phyloP scores from a whole-genome alignment of 2,113 vertebrate genomes.

The Bungarus multicinctus region DNA sequence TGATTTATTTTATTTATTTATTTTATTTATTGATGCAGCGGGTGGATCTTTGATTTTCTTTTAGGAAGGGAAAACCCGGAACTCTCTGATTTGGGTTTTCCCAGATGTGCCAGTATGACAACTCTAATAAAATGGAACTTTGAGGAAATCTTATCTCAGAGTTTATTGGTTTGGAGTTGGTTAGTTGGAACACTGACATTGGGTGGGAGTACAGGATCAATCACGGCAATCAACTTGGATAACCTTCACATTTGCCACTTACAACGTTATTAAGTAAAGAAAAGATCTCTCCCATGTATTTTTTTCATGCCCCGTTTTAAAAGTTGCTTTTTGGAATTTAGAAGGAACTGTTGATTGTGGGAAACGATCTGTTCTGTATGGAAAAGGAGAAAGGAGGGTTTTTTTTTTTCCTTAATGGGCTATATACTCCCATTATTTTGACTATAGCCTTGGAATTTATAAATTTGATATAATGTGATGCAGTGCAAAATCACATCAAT shows the following conservation, averaged over 20 bases:
- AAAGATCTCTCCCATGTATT: background rate
- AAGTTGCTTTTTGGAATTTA: background rate
- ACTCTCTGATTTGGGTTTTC: too few species aligned
- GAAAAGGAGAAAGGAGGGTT: background rate
- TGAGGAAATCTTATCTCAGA: too few species aligned
- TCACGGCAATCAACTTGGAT: constrained; percentile 24
- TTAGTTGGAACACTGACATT: too few species aligned
- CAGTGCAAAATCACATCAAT: rapidly evolving
- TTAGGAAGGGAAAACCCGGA: too few species aligned
- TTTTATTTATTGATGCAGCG: too few species aligned
- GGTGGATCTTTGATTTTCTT: too few species aligned
- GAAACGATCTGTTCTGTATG: background rate
- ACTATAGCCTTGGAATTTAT: background rate
- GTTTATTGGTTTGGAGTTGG: too few species aligned
- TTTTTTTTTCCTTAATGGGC: background rate
- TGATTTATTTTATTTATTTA: too few species aligned
- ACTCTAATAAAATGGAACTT: too few species aligned
- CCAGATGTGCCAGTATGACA: too few species aligned
- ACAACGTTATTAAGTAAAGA: constrained; percentile 17
- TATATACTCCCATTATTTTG: background rate
- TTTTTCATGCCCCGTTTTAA: background rate
- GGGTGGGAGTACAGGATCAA: constrained; percentile 9
- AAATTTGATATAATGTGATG: background rate
- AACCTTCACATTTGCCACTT: background rate
- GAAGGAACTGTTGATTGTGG: background rate